Conservation (phyloP, 1,140 invertebrate genomes). For the Conus ventricosus region DNA sequence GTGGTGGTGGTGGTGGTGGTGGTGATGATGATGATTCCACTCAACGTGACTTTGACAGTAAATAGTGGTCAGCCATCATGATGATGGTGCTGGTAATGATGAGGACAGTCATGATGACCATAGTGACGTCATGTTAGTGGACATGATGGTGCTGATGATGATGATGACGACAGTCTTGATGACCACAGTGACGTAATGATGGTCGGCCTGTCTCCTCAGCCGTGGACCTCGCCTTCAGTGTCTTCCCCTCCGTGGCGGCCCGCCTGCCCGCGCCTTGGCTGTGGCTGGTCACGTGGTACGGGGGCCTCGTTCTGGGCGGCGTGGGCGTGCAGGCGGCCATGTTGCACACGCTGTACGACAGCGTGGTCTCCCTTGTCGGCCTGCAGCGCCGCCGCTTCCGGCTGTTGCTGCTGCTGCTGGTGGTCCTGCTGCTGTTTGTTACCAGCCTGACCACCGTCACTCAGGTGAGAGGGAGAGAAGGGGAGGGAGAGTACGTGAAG, state of each 20-base stretch:
- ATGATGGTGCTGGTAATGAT: no score
- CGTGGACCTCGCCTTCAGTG: constrained; percentile 95
- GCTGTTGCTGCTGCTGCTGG: constrained; percentile 10
- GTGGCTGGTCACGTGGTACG: constrained; percentile 98
- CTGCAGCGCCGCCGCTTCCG: background rate
- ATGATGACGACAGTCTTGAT: no score
- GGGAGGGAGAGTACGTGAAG: background rate
- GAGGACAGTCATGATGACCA: no score
- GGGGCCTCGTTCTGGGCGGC: constrained; percentile 69
- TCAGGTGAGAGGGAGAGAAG: background rate
- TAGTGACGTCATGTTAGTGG: no score
- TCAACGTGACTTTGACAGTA: no score
- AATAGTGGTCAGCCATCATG: no score
- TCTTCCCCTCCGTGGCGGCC: constrained; percentile 97
- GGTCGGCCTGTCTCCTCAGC: constrained; percentile 76
- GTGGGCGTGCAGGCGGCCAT: constrained; percentile 33
- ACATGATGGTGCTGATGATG: no score
- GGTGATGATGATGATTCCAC: no score
- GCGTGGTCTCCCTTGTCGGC: background rate
- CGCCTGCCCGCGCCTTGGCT: constrained; percentile 93
- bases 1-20: no score
- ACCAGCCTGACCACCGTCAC: constrained; percentile 28
- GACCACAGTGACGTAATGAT: no score
- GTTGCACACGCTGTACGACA: constrained; percentile 27
- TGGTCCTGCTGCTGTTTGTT: constrained; percentile 24